Percentiles rank a stretch among this genome's conserved stretches.
Conservation (phyloP, 2,888 invertebrate species). For the Ornithoptera priamus region DNA sequence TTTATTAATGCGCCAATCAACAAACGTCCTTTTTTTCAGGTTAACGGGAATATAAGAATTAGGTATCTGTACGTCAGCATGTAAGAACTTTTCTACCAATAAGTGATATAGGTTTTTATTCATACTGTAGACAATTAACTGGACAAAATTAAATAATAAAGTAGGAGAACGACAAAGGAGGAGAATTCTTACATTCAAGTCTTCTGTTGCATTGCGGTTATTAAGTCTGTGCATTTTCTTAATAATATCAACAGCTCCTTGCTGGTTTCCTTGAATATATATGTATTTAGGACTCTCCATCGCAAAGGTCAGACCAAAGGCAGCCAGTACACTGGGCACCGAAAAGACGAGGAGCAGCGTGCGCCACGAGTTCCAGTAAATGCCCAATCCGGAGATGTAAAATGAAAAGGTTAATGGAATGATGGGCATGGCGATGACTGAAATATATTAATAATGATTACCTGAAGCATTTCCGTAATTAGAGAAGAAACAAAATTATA, state of each 20-base stretch:
- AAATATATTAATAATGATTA: constrained; percentile 27
- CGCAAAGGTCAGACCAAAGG: constrained; percentile 73
- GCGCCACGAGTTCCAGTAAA: constrained; percentile 83
- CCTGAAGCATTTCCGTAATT: background rate
- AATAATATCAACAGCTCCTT: constrained; percentile 74
- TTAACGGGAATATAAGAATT: background rate
- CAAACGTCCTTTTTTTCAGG: background rate
- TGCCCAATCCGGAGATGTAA: constrained; percentile 47
- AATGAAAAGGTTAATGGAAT: constrained; percentile 73
- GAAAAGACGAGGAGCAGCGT: constrained; percentile 81
- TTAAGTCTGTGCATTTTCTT: constrained; percentile 56
- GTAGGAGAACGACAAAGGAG: background rate
- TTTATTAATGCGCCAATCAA: too few species aligned
- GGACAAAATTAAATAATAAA: background rate
- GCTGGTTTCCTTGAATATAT: constrained; percentile 77
- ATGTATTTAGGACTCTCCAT: constrained; percentile 90
- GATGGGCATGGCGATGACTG: constrained; percentile 81
- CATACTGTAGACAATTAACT: too few species aligned
- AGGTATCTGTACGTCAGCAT: background rate
- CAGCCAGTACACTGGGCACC: constrained; percentile 81
- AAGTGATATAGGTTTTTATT: background rate
- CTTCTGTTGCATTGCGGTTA: constrained; percentile 40
- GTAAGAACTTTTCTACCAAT: too few species aligned
- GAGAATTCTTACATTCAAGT: constrained; percentile 47
- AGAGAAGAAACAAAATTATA: background rate